phyloP scores from a whole-genome alignment of 2,888 invertebrate species.

The Myopa testacea region DNA sequence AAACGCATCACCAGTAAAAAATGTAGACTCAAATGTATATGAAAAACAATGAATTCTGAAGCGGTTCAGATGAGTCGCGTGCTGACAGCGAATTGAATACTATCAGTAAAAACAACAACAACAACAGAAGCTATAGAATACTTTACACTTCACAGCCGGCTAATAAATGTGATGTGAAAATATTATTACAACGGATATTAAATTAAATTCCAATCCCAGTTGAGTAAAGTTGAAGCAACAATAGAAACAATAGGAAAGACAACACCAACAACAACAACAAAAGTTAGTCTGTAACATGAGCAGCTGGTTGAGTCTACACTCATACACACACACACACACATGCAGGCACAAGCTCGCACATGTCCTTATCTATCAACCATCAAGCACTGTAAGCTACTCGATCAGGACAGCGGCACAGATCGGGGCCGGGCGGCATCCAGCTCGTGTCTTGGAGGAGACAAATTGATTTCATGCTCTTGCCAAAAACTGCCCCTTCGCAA shows the following conservation, averaged over 20 bases:
- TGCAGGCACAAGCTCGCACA: not conserved
- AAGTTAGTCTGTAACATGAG: conserved; percentile 36
- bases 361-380: not conserved
- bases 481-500: conserved; percentile 41
- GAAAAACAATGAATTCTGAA: not conserved
- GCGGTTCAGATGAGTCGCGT: not conserved
- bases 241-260: not conserved
- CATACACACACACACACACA: conserved; percentile 6
- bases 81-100: not conserved
- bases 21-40: not conserved
- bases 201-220: conserved; percentile 61
- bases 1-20: not conserved
- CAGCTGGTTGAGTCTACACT: not conserved
- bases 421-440: not conserved
- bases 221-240: conserved; percentile 29
- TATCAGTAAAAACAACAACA: conserved; percentile 15
- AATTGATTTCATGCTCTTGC: conserved; percentile 61
- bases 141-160: not conserved
- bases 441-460: conserved; percentile 51
- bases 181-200: conserved; percentile 52
- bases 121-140: conserved; percentile 7
- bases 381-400: not conserved
- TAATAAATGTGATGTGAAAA: conserved; percentile 24
- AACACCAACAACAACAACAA: not conserved
- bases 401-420: too few relatives aligned